Conservation (phyloP, 2,888 invertebrate species). For the Neria commutata region DNA sequence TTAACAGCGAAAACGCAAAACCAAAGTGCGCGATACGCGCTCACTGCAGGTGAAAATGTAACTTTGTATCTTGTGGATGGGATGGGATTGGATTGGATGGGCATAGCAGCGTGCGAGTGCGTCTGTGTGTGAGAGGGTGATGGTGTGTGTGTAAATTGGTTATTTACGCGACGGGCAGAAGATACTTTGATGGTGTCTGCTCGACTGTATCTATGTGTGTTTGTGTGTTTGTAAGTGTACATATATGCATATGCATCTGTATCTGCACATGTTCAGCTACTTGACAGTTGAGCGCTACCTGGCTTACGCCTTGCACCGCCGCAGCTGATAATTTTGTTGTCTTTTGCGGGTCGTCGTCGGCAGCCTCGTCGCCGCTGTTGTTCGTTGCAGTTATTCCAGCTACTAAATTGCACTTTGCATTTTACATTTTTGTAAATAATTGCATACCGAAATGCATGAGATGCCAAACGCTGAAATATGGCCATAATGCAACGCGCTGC, state of each 20-base stretch:
- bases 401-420: conserved; percentile 18
- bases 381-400: background rate
- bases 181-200: background rate
- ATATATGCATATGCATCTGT: background rate
- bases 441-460: too few relatives aligned
- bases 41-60: conserved; percentile 1
- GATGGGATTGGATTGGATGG: background rate
- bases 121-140: background rate
- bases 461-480: conserved; percentile 23
- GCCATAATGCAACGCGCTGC: conserved; percentile 13
- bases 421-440: conserved; percentile 31
- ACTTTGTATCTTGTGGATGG: conserved; percentile 1
- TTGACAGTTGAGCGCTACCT: conserved; percentile 10
- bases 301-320: conserved; percentile 15
- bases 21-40: background rate
- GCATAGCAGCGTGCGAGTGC: background rate
- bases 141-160: background rate
- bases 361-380: conserved; percentile 20
- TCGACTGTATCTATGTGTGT: background rate
- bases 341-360: conserved; percentile 9
- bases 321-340: conserved; percentile 15
- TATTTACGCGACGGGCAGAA: background rate
- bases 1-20: background rate
- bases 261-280: background rate
- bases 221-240: too few relatives aligned